A percentile compares a stretch with the other conserved stretches of the same genome.
Conservation (phyloP, 2,888 invertebrate genomes). For the Thysanoteuthis rhombus region DNA sequence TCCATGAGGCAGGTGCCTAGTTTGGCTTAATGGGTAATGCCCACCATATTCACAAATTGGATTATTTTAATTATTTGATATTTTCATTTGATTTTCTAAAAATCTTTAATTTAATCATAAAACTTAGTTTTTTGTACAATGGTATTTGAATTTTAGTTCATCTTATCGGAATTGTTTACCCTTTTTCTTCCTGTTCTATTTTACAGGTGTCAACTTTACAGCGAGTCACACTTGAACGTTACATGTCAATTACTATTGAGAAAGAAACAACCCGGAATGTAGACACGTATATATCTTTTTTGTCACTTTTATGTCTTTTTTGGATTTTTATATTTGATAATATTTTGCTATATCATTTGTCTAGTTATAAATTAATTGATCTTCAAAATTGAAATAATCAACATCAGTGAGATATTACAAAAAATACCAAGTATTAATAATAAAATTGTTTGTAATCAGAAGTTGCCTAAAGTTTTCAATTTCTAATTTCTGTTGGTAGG, state of each 20-base stretch:
- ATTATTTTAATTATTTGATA: not conserved
- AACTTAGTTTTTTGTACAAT: not conserved
- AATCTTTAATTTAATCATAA: not conserved
- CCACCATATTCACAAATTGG: too few species aligned
- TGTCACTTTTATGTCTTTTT: not conserved
- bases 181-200: not conserved
- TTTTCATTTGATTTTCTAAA: not conserved
- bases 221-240: not conserved
- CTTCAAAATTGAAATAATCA: too few species aligned
- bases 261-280: not conserved
- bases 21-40: too few species aligned
- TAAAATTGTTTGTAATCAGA: too few species aligned
- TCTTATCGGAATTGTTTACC: not conserved
- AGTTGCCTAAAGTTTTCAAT: too few species aligned
- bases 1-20: too few species aligned
- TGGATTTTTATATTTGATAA: not conserved
- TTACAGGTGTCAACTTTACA: conserved; percentile 18
- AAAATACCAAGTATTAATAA: too few species aligned
- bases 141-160: not conserved
- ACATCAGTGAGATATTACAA: too few species aligned
- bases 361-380: too few species aligned
- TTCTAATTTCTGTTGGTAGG: too few species aligned
- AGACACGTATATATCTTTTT: not conserved
- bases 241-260: not conserved
- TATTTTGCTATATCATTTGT: not conserved